Conservation (phyloP, 2,888 invertebrate genomes). For the Cylloceria caligata region DNA sequence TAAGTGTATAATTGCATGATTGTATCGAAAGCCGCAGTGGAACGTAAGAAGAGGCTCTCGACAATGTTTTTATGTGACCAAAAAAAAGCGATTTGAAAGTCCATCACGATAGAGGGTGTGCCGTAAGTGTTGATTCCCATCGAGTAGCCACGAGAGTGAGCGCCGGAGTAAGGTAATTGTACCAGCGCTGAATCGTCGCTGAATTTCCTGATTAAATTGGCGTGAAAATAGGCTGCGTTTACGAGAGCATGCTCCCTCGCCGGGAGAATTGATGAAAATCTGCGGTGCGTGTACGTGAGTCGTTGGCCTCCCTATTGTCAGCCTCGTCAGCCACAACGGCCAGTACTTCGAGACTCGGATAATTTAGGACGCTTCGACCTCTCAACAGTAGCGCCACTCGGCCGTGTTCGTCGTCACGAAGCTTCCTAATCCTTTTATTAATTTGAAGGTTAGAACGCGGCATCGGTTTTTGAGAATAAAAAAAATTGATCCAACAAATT, state of each 20-base stretch:
- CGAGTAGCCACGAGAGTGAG: background rate
- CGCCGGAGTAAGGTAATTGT: conserved; percentile 10
- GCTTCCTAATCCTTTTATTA: conserved; percentile 19
- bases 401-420: background rate
- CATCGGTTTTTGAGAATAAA: background rate
- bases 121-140: background rate
- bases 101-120: background rate
- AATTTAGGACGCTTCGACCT: conserved; percentile 59
- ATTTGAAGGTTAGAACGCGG: background rate
- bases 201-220: conserved; percentile 67
- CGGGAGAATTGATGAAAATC: conserved; percentile 61
- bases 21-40: background rate
- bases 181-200: conserved; percentile 32
- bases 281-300: conserved; percentile 38
- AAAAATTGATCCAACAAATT: background rate
- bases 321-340: conserved; percentile 20
- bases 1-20: background rate
- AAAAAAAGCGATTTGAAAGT: background rate
- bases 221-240: conserved; percentile 66
- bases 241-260: conserved; percentile 54
- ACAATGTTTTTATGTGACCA: conserved; percentile 6
- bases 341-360: conserved; percentile 39
- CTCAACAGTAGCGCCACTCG: conserved; percentile 27
- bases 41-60: background rate
- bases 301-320: conserved; percentile 50